Conservation (phyloP, 2,888 invertebrate genomes). For the Prenolepis imparis region DNA sequence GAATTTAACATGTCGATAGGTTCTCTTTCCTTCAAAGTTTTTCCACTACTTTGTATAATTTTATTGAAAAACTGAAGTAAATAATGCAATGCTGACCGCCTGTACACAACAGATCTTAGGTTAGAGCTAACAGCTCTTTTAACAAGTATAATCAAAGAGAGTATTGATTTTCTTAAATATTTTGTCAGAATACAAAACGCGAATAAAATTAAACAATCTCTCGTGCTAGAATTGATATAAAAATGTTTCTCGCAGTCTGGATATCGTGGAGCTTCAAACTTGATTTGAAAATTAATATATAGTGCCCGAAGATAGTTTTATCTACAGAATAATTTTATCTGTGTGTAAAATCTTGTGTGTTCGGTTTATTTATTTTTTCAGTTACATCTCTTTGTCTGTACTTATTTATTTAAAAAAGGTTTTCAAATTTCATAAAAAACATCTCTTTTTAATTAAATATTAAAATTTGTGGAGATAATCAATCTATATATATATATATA, state of each 20-base stretch:
- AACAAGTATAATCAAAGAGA: not conserved
- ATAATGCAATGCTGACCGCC: not conserved
- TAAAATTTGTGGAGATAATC: not conserved
- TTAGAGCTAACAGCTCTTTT: not conserved
- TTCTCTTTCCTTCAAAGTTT: not conserved
- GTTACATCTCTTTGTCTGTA: not conserved
- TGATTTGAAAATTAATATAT: not conserved
- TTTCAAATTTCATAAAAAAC: not conserved
- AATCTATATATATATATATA: no score
- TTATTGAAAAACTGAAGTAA: not conserved
- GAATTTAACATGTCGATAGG: conserved; percentile 2
- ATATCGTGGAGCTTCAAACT: not conserved
- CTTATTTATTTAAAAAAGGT: not conserved
- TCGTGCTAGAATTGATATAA: not conserved
- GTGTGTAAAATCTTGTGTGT: not conserved
- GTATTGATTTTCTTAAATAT: not conserved
- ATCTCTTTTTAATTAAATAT: not conserved
- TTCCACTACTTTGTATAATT: not conserved
- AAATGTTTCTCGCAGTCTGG: not conserved
- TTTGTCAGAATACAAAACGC: not conserved
- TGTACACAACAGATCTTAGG: not conserved
- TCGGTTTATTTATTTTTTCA: not conserved
- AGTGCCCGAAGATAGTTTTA: not conserved
- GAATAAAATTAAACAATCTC: not conserved
- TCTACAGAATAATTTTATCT: not conserved